phyloP scores from a whole-genome alignment of 1,140 invertebrate genomes.

The Macrobrachium nipponense region DNA sequence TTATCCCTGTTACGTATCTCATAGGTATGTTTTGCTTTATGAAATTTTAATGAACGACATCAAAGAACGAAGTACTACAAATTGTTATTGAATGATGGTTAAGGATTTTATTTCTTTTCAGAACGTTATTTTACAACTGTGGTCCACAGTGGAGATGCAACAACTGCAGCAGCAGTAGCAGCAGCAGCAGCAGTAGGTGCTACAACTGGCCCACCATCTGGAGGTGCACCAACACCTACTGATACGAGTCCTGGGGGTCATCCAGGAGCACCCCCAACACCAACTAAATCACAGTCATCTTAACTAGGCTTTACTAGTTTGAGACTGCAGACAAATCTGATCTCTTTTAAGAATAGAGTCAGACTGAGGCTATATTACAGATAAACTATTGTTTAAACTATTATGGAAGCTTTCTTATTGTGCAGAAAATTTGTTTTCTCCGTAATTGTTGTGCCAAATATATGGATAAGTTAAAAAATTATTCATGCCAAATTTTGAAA shows the following conservation, averaged over 20 bases:
- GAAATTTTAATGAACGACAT: no score
- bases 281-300: slow-evolving; percentile 48
- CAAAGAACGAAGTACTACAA: no score
- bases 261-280: slow-evolving; percentile 43
- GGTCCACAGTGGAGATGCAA: slow-evolving; percentile 68
- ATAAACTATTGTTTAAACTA: background rate
- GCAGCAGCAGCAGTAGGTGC: slow-evolving; percentile 47
- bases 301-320: slow-evolving; percentile 18
- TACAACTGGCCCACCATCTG: slow-evolving; percentile 10
- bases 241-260: slow-evolving; percentile 37
- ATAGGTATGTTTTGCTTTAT: no score
- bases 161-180: slow-evolving; percentile 63
- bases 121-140: slow-evolving; percentile 69
- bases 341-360: slow-evolving; percentile 3
- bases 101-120: slow-evolving; percentile 48
- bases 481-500: background rate
- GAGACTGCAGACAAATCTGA: background rate
- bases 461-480: slow-evolving; percentile 24
- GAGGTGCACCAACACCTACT: slow-evolving; percentile 13
- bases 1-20: no score
- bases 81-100: background rate
- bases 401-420: background rate
- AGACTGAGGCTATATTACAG: background rate
- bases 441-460: slow-evolving; percentile 42
- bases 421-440: background rate